A percentile compares a stretch with the other conserved stretches of the same genome.
phyloP scores from a whole-genome alignment of 2,888 invertebrate genomes.

The Hypselothyrea guttata region DNA sequence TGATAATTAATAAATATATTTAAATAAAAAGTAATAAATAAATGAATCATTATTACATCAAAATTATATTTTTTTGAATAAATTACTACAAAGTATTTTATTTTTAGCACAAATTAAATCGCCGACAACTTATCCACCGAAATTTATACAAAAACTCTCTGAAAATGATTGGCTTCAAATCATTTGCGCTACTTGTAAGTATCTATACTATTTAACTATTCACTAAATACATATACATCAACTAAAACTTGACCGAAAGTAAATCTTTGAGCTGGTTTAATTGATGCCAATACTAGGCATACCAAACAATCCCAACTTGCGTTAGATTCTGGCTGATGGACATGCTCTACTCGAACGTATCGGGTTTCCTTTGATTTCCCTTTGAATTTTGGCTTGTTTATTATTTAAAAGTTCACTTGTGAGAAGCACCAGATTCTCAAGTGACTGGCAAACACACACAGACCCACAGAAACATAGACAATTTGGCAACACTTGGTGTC shows the following conservation, averaged over 20 bases:
- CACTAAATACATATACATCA: not conserved
- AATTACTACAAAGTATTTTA: no score
- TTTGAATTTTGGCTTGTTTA: constrained; percentile 22
- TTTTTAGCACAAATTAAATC: constrained; percentile 29
- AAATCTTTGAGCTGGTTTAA: no score
- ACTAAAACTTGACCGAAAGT: no score
- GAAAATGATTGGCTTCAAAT: constrained; percentile 72
- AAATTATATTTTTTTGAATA: no score
- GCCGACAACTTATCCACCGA: constrained; percentile 24
- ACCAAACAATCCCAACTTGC: no score
- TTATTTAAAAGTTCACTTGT: constrained; percentile 30
- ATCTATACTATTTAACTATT: no score
- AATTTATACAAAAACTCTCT: constrained; percentile 27
- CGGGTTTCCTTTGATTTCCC: not conserved
- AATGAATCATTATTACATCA: no score
- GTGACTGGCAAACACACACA: constrained; percentile 50
- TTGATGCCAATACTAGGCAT: no score
- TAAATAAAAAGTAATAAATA: no score
- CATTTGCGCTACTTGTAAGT: constrained; percentile 68
- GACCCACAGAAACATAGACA: constrained; percentile 3
- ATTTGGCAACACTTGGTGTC: constrained; percentile 62
- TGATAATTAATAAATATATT: no score
- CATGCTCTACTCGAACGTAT: no score
- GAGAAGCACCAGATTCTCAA: constrained; percentile 29
- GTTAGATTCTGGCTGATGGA: no score